These are phyloP conservation scores for Hylaeus anthracinus DNA, from an alignment of 1,140 invertebrate species.

Conservation along the genomic window DNA sequence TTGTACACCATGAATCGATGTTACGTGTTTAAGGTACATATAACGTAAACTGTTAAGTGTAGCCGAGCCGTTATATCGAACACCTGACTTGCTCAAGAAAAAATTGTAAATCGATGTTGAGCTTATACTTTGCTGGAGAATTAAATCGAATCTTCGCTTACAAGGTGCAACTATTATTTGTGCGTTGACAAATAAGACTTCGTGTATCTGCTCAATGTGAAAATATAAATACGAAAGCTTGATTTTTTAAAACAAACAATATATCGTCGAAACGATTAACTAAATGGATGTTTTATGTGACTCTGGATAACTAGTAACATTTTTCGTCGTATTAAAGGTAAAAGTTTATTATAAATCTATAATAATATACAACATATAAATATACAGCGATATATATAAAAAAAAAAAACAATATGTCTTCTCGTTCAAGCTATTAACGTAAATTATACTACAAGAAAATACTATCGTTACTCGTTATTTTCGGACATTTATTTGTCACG, in stretches of 20 bases:
- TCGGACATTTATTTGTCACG: constrained; percentile 9
- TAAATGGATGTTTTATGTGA: background rate
- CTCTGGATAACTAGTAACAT: background rate
- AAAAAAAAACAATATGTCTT: constrained; percentile 18
- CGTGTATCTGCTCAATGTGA: constrained; percentile 17
- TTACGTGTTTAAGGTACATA: constrained; percentile 42
- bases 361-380: constrained; percentile 34
- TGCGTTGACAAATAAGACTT: background rate
- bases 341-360: constrained; percentile 45
- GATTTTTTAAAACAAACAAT: background rate
- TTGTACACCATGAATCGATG: constrained; percentile 9
- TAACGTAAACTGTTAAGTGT: constrained; percentile 5
- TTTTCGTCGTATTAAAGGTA: constrained; percentile 30
- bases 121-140: constrained; percentile 7
- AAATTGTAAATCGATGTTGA: constrained; percentile 15
- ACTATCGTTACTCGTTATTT: constrained; percentile 24
- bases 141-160: background rate
- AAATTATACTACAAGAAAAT: constrained; percentile 12
- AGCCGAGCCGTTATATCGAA: constrained; percentile 34
- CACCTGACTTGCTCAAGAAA: constrained; percentile 54
- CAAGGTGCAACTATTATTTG: background rate
- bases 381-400: constrained; percentile 22
- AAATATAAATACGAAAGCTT: background rate
- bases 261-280: no score
- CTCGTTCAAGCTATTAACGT: background rate